Percentiles rank a stretch among this genome's conserved stretches.
phyloP scores from a whole-genome alignment of 1,140 invertebrate genomes.

The Luehdorfia chinensis region DNA sequence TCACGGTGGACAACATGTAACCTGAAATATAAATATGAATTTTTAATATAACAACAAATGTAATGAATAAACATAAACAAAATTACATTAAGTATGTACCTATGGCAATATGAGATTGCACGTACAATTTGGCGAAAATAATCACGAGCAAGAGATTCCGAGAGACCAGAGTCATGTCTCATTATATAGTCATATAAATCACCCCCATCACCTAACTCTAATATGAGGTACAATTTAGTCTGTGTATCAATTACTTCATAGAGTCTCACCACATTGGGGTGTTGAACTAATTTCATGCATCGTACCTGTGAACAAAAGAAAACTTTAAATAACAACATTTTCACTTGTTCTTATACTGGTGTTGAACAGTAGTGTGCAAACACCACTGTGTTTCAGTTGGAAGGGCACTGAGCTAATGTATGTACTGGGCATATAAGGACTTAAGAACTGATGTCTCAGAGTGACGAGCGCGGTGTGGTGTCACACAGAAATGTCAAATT shows the following conservation, averaged over 20 bases:
- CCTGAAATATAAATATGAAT: conserved; percentile 46
- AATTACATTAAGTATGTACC: conserved; percentile 71
- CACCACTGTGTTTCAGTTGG: too few relatives aligned
- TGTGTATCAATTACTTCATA: conserved; percentile 99
- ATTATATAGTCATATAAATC: conserved; percentile 99
- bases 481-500: too few relatives aligned
- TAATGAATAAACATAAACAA: too few relatives aligned
- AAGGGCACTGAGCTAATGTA: too few relatives aligned
- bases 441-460: too few relatives aligned
- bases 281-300: conserved; percentile 99
- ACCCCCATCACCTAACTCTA: conserved; percentile 98
- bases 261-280: conserved; percentile 97
- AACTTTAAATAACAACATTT: too few relatives aligned
- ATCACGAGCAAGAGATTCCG: conserved; percentile 89
- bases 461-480: too few relatives aligned
- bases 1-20: conserved; percentile 95
- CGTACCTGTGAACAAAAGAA: conserved; percentile 82
- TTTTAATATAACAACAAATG: conserved; percentile 8
- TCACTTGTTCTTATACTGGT: too few relatives aligned
- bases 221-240: conserved; percentile 95
- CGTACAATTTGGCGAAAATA: conserved; percentile 98
- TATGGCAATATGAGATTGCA: conserved; percentile 99
- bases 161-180: conserved; percentile 91
- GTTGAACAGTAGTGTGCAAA: too few relatives aligned
- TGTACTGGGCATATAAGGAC: too few relatives aligned